phyloP scores from a whole-genome alignment of 2,113 vertebrate species.

The Myotis brandtii region DNA sequence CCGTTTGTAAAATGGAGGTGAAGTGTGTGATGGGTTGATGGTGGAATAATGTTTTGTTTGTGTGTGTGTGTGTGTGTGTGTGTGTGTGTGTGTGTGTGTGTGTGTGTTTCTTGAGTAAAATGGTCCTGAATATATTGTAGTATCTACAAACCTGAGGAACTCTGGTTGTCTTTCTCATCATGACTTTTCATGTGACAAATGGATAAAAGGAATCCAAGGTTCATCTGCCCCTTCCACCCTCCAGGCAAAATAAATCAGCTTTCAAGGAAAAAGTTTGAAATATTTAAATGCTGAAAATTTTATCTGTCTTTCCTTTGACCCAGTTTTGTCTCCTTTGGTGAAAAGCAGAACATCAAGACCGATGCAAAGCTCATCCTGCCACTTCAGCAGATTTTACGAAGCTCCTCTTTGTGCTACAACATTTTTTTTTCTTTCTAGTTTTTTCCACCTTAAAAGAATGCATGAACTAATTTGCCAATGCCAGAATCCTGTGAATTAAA shows the following conservation, averaged over 20 bases:
- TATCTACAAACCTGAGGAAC: neutral
- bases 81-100: no score
- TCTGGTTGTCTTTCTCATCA: neutral
- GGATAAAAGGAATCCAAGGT: neutral
- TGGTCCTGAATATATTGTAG: neutral
- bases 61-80: no score
- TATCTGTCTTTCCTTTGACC: slow-evolving; percentile 45
- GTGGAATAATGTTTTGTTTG: neutral
- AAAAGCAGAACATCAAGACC: slow-evolving; percentile 7
- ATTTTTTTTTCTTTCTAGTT: neutral
- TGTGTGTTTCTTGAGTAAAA: neutral
- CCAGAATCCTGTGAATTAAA: neutral
- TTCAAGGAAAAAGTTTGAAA: slow-evolving; percentile 40
- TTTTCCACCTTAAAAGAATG: neutral
- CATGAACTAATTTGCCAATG: neutral
- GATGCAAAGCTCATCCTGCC: fast-evolving
- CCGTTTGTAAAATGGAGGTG: neutral
- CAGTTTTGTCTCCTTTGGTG: slow-evolving; percentile 58
- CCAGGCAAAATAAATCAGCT: slow-evolving; percentile 49
- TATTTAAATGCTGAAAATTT: slow-evolving; percentile 63
- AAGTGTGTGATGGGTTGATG: neutral
- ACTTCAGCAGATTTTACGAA: neutral
- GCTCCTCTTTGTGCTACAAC: neutral
- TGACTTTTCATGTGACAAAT: slow-evolving; percentile 30
- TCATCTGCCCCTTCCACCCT: neutral